phyloP scores from a whole-genome alignment of 2,888 invertebrate genomes.

The Timema cristinae region DNA sequence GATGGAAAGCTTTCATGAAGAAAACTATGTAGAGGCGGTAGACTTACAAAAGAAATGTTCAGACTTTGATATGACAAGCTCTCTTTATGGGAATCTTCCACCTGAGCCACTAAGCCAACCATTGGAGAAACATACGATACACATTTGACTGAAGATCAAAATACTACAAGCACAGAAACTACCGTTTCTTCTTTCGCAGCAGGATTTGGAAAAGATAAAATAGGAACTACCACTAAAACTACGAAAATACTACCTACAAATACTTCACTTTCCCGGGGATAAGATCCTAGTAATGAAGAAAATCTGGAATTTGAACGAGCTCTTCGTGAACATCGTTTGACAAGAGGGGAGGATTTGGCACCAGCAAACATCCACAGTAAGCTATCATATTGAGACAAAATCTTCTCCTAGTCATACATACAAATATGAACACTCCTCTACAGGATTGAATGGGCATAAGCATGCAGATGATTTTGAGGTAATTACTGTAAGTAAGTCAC shows the following conservation, averaged over 20 bases:
- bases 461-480: conserved; percentile 15
- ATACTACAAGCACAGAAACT: too few relatives aligned
- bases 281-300: too few relatives aligned
- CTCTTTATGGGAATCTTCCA: conserved; percentile 69
- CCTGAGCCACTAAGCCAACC: conserved; percentile 21
- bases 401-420: conserved; percentile 17
- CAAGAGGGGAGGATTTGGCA: conserved; percentile 60
- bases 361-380: conserved; percentile 44
- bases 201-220: not conserved
- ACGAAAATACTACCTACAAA: too few relatives aligned
- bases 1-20: too few relatives aligned
- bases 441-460: conserved; percentile 26
- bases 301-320: conserved; percentile 70
- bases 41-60: not conserved
- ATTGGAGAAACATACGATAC: not conserved
- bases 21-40: too few relatives aligned
- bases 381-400: conserved; percentile 12
- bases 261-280: too few relatives aligned
- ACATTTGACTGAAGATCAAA: too few relatives aligned
- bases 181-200: not conserved
- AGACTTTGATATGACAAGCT: conserved; percentile 58
- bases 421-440: conserved; percentile 6
- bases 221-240: not conserved
- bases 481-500: too few relatives aligned
- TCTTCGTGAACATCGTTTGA: conserved; percentile 62